These are phyloP conservation scores for Trochalopteron elliotii DNA, from an alignment of 2,113 vertebrate genomes.

Conservation along the genomic window DNA sequence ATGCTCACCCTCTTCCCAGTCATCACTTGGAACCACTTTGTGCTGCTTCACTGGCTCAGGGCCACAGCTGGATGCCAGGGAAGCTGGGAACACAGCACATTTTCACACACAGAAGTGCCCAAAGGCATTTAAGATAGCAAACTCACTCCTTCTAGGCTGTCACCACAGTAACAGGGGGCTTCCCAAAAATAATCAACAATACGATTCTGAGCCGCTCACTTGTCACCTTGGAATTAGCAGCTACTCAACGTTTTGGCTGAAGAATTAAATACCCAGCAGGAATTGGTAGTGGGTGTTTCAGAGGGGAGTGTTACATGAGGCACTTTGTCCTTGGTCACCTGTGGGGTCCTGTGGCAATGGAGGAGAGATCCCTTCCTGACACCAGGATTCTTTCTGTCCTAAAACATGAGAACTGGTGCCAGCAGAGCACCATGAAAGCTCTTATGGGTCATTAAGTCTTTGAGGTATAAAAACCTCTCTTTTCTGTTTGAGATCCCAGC, in stretches of 20 bases:
- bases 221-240: neutral
- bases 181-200: neutral
- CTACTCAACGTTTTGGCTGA: neutral
- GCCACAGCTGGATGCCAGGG: neutral
- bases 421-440: neutral
- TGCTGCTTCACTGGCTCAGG: neutral
- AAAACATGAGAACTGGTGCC: neutral
- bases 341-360: neutral
- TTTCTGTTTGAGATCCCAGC: neutral
- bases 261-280: neutral
- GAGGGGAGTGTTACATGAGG: neutral
- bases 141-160: neutral
- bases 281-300: neutral
- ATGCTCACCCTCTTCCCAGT: neutral
- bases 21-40: neutral
- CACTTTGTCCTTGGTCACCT: neutral
- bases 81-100: neutral
- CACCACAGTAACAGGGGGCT: neutral
- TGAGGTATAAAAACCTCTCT: neutral
- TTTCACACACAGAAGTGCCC: neutral
- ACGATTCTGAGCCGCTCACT: rapidly evolving
- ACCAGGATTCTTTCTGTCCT: neutral
- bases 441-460: neutral
- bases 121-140: neutral
- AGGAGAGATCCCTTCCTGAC: neutral